Base-by-base conservation (phyloP, 2,888 invertebrate species). In the Eledone cirrhosa region DNA sequence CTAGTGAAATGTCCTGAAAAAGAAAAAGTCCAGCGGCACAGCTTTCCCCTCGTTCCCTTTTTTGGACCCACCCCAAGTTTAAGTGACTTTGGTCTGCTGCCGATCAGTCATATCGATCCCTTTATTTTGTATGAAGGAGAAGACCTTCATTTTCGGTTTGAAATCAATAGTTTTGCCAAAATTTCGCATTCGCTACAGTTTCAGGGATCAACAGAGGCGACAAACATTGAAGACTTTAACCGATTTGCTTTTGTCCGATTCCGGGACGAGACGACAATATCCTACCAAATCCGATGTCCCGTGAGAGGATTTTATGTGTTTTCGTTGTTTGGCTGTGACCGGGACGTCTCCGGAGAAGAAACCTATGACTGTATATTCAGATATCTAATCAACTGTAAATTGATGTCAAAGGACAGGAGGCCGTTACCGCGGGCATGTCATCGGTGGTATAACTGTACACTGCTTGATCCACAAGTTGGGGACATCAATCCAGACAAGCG, bases 301-400 rank as follows among this genome's bases (percentile, higher is more conserved):
- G 84, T 86, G 13, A 84, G 87, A 41, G 90, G 89, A 3, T 87
- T 89, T 79, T 90, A 89, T 81, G 87, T 89, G 2, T 87, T 89
- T 78, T 86, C 87, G 1, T 83, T 89, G n/a, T 88, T 87, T 78
- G 88, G 87, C 19, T 81, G 81, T 14, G 81, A 81, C 67, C 78
- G 81, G 1, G 85, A 83, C 79, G 83, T 83, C 7, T 84, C 86
- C 19, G 82, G 82, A 5, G 84, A 84, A 24, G 84, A 85, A 33
- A 83, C 85, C 1, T 85, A 85, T 74, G 88, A 88, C 78, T 88
- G 88, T 80, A 82, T 88, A n/a, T 88, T 87, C 79, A 82, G 88
- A 47, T 89, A 88, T 78, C 82, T 89, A 47, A 85, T 89, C n/a
- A 88, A 89, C 79, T 87, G 88, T 79, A 85, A 87, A 75, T 86